Percentiles rank a stretch among this genome's conserved stretches.
Evolutionary conservation across 2,888 invertebrate species (phyloP).

Genomic region (Meliscaeva auricollis): DNA sequence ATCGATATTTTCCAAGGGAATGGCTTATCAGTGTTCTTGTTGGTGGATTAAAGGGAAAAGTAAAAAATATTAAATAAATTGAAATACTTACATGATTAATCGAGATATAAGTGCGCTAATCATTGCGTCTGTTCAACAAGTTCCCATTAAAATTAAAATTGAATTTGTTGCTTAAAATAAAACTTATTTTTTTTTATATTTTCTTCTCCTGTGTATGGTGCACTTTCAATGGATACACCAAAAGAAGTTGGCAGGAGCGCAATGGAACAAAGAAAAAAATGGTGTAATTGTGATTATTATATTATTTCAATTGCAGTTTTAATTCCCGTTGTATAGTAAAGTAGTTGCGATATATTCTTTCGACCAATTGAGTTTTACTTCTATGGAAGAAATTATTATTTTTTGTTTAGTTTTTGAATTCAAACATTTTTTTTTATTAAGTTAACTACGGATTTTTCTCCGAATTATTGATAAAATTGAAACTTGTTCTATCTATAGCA

Average conservation of each 20-base stretch:
- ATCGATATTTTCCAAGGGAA: slow-evolving; percentile 62
- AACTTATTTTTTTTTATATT: slow-evolving; percentile 24
- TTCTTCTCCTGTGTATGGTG: slow-evolving; percentile 18
- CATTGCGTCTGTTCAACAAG: slow-evolving; percentile 78
- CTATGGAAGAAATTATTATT: slow-evolving; percentile 19
- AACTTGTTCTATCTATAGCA: slow-evolving; percentile 38
- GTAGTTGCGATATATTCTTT: slow-evolving; percentile 28
- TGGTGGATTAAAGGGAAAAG: slow-evolving; percentile 54
- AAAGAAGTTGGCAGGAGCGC: slow-evolving; percentile 34
- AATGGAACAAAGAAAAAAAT: slow-evolving; percentile 68
- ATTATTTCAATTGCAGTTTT: slow-evolving; percentile 19
- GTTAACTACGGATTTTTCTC: slow-evolving; percentile 13
- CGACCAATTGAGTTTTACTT: slow-evolving; percentile 24
- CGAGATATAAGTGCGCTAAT: slow-evolving; percentile 83
- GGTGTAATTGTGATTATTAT: slow-evolving; percentile 31
- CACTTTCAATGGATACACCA: slow-evolving; percentile 43
- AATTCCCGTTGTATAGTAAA: slow-evolving; percentile 39
- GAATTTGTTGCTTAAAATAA: slow-evolving; percentile 21
- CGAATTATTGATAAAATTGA: slow-evolving; percentile 26
- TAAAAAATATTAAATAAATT: slow-evolving; percentile 39
- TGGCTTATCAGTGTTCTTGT: slow-evolving; percentile 5
- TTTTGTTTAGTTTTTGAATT: slow-evolving; percentile 31
- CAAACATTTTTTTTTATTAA: slow-evolving; percentile 36
- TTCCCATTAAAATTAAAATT: slow-evolving; percentile 62
- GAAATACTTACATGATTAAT: slow-evolving; percentile 82